Base-by-base conservation (phyloP, 1,140 invertebrate genomes). In the Protaetia brevitarsis region DNA sequence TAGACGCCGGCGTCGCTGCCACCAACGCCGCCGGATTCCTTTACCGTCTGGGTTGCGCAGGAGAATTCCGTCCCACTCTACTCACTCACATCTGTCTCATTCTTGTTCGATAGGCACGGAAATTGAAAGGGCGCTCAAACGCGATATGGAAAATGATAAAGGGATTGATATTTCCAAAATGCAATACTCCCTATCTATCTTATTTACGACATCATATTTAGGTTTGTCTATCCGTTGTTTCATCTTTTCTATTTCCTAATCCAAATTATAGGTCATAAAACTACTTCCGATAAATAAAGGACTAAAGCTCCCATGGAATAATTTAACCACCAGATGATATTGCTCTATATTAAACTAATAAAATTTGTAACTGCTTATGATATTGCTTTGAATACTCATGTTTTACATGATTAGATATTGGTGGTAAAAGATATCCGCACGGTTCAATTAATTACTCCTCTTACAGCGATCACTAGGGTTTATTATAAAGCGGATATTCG, bases 71-170 rank as follows among this genome's bases (percentile, higher is more conserved):
- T 51, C 19, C 19, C 30, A n/a, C 57, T 28, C 7, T 59, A 59
- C 57, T 27, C 7, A 11, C 26, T 59, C 57, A 29, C 57, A 29
- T 31, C 27, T 59, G 29, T 59, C 57, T 51, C 41, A 59, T 28
- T 31, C 57, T 59, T 59, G 57, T 59, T 59, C 57, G 26, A 59
- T 59, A 28, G 57, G 26, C 57, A 31, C 26, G 57, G 57, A 59
- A 59, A 59, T 59, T 59, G 57, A 31, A 59, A 59, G 29, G 57
- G 57, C 57, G 57, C 29, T 59, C 27, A 59, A 31, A 59, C 57
- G 57, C 57, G 57, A 59, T 59, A 59, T 59, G 57, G 57, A 59
- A 59, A 59, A 59, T 59, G 57, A 59, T 59, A 59, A 59, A 59
- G 57, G 30, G 57, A 59, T 59, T 59, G 57, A 59, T 31, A 59